Evolutionary conservation across 2,888 invertebrate species (phyloP).

Genomic region (Yponomeuta malinellus): DNA sequence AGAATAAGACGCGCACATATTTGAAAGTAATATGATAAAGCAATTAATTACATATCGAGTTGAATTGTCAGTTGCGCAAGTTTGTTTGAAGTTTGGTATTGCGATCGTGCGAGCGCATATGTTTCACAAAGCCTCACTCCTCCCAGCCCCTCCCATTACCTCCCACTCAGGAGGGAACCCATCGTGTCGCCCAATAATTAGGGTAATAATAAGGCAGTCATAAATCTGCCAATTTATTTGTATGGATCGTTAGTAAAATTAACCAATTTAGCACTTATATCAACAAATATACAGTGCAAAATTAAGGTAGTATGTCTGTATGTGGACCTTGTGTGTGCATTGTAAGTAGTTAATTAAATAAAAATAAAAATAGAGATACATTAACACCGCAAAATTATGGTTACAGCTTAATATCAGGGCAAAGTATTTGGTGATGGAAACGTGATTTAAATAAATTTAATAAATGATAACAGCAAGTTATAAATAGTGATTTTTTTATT

Average conservation of each 20-base stretch:
- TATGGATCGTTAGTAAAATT: not conserved
- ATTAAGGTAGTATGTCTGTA: not conserved
- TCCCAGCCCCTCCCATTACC: not conserved
- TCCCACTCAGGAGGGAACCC: conserved; percentile 2
- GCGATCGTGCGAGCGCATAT: conserved; percentile 17
- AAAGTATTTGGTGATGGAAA: not conserved
- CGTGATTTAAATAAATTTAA: not conserved
- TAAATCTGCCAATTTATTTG: not conserved
- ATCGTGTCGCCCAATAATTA: not conserved
- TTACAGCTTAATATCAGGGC: not conserved
- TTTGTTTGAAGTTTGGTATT: conserved; percentile 12
- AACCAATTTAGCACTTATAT: too few relatives aligned
- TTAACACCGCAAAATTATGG: too few relatives aligned
- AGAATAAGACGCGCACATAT: not conserved
- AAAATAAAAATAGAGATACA: too few relatives aligned
- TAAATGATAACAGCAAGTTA: not conserved
- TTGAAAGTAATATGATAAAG: not conserved
- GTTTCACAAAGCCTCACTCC: not conserved
- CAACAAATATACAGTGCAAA: not conserved
- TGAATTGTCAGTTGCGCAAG: conserved; percentile 14
- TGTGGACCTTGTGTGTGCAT: too few relatives aligned
- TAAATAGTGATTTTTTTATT: too few relatives aligned
- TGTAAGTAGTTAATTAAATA: too few relatives aligned
- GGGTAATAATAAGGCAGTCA: not conserved
- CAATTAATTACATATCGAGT: conserved; percentile 17